A percentile compares a stretch with the other conserved stretches of the same genome.
phyloP scores from a whole-genome alignment of 2,888 invertebrate species.

The Cancer borealis region DNA sequence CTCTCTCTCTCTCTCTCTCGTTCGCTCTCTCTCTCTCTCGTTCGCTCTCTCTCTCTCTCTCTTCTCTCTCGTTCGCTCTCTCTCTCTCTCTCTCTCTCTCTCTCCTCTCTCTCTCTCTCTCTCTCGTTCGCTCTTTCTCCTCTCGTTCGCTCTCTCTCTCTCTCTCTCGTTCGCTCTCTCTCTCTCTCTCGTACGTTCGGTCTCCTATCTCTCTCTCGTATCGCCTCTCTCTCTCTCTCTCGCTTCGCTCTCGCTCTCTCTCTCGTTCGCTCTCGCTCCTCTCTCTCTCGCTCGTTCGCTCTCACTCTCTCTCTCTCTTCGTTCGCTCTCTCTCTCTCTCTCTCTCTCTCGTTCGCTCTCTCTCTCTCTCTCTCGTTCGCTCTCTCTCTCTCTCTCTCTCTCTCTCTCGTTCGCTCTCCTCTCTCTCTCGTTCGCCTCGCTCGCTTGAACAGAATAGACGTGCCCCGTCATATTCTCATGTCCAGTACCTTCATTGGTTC shows the following conservation, averaged over 20 bases:
- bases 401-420: too few relatives aligned
- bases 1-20: too few relatives aligned
- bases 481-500: too few relatives aligned
- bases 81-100: background rate
- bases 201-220: conserved; percentile 9
- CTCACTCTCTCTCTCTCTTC: too few relatives aligned
- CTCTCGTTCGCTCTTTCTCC: background rate
- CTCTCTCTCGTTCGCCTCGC: too few relatives aligned
- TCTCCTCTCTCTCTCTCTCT: background rate
- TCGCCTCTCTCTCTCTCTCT: conserved; percentile 22
- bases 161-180: too few relatives aligned
- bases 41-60: background rate
- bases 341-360: background rate
- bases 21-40: background rate
- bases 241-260: background rate
- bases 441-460: too few relatives aligned
- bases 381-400: conserved; percentile 11
- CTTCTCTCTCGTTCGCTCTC: background rate
- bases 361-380: conserved; percentile 23
- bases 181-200: too few relatives aligned
- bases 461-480: too few relatives aligned
- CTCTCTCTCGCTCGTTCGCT: background rate
- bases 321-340: too few relatives aligned
- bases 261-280: background rate
- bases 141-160: background rate